Evolutionary conservation across 2,888 invertebrate species (phyloP), one percentile per base, ranked within the genome.

Genomic region (Drosophila merina): DNA sequence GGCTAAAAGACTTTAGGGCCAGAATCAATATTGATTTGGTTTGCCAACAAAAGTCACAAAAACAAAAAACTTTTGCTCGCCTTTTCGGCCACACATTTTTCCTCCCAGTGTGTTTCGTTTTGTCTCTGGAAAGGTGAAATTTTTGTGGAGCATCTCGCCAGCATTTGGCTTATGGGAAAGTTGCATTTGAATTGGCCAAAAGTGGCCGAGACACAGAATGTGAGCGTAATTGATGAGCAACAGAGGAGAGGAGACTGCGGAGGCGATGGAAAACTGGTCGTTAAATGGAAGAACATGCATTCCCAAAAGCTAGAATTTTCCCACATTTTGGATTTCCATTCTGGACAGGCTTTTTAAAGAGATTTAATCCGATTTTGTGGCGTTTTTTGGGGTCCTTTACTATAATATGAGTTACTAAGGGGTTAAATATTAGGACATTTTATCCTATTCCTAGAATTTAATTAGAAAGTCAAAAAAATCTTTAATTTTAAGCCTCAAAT

Each of bases 161-260:
- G 64, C 40, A 52, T 54, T 66, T 54, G 52, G 64, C 60, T 63
- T 64, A 64, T 64, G 64, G 64, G 64, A 64, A 64, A 64, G 64
- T 64, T 52, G 64, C 64, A 52, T 64, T 52, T 62, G 60, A 62
- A 62, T 60, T 62, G 60, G 60, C 40, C 60, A 62, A 62, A 62
- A 62, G 60, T 60, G 60, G 60, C 60, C 60, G n/a, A 48, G 14
- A 26, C 50, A 64, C 59, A 59, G 63, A 64, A 47, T 64, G 31
- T 47, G 66, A 45, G 47, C 42, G 66, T 64, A 64, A 64, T 64
- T 64, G 64, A 64, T 63, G 63, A 45, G 36, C 57, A 40, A 9
- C 20, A 8, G 48, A 12, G 42, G 31, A 20, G 20, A 20, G 20
- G 1, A 20, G 20, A 42, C 40, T 3, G 40, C 2, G 14, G 40